These are phyloP conservation scores for Dryadula phaetusa DNA, from an alignment of 2,888 invertebrate species.

Conservation along the genomic window DNA sequence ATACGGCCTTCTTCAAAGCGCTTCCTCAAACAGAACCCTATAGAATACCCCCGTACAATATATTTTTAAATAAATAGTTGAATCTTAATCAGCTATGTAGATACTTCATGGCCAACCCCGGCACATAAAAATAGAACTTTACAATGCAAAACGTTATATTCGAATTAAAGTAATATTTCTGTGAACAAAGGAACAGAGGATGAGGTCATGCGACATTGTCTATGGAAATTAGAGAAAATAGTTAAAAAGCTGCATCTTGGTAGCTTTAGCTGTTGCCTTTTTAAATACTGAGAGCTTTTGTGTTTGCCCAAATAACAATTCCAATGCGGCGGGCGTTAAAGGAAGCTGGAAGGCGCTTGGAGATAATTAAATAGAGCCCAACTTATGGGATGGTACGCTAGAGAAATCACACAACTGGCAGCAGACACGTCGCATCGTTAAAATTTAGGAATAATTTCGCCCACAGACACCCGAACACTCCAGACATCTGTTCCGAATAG, in stretches of 20 bases:
- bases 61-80: conserved; percentile 11
- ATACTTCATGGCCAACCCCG: conserved; percentile 17
- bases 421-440: conserved; percentile 48
- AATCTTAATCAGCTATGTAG: conserved; percentile 15
- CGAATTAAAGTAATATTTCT: conserved; percentile 50
- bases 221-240: conserved; percentile 29
- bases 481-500: conserved; percentile 73
- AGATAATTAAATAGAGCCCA: conserved; percentile 27
- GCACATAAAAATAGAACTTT: conserved; percentile 21
- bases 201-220: conserved; percentile 33
- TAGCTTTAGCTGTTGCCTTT: conserved; percentile 7
- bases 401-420: conserved; percentile 35
- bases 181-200: conserved; percentile 31
- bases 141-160: conserved; percentile 20
- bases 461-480: conserved; percentile 53
- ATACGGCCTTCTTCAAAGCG: not conserved
- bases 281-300: conserved; percentile 5
- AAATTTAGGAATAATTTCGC: conserved; percentile 54
- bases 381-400: conserved; percentile 27
- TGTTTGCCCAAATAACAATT: conserved; percentile 13
- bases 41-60: conserved; percentile 13
- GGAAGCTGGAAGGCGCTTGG: conserved; percentile 9
- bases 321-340: conserved; percentile 1
- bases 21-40: not conserved
- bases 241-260: conserved; percentile 17